These are phyloP conservation scores for Apocheima hispidaria DNA, from an alignment of 2,888 invertebrate genomes.

Conservation along the genomic window DNA sequence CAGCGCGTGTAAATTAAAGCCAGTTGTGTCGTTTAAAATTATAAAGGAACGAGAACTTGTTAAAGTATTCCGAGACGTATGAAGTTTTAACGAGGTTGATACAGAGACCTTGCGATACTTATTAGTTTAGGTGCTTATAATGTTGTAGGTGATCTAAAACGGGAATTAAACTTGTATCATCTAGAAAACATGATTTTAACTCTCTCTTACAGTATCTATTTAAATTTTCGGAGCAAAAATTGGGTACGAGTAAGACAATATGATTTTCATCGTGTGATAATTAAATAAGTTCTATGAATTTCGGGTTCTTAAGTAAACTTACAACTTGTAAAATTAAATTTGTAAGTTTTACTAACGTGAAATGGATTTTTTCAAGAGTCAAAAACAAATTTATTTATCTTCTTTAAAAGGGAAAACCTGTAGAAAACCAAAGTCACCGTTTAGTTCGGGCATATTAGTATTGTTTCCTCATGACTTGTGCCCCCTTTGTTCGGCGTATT, in stretches of 20 bases:
- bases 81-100: constrained; percentile 71
- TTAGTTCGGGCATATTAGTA: constrained; percentile 44
- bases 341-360: too few species aligned
- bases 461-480: constrained; percentile 56
- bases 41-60: constrained; percentile 60
- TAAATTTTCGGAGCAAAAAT: too few species aligned
- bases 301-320: too few species aligned
- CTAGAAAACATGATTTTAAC: constrained; percentile 18
- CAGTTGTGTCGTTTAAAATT: constrained; percentile 60
- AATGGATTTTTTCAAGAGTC: not conserved
- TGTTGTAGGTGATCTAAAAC: constrained; percentile 35
- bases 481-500: constrained; percentile 60
- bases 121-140: constrained; percentile 52
- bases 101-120: constrained; percentile 55
- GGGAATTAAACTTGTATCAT: constrained; percentile 29
- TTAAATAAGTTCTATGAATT: too few species aligned
- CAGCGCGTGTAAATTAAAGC: constrained; percentile 58
- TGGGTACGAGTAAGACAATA: too few species aligned
- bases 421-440: constrained; percentile 25
- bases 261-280: too few species aligned
- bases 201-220: constrained; percentile 15
- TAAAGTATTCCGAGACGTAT: constrained; percentile 65
- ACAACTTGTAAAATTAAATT: too few species aligned
- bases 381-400: constrained; percentile 1
- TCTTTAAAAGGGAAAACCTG: constrained; percentile 21